Percentiles rank a stretch among this genome's conserved stretches.
Conservation (phyloP, 2,797 vertebrate species). For the Poeciliopsis infans region DNA sequence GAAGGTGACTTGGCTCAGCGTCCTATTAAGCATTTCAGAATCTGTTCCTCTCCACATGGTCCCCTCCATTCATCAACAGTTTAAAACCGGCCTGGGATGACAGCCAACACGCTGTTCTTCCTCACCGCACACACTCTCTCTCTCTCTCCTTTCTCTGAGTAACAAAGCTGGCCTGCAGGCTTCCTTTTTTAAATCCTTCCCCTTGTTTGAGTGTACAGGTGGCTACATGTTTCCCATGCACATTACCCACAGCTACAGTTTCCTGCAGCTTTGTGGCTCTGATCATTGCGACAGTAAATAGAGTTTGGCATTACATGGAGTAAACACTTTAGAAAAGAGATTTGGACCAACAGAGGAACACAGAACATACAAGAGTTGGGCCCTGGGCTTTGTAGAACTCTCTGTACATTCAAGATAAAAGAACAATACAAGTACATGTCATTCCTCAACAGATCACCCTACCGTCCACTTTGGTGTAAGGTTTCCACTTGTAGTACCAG, state of each 20-base stretch:
- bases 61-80: conserved; percentile 70
- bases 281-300: conserved; percentile 53
- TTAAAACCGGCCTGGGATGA: conserved; percentile 64
- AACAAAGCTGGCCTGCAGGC: conserved; percentile 69
- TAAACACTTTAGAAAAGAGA: conserved; percentile 47
- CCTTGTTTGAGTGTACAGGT: conserved; percentile 70
- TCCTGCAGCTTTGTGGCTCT: conserved; percentile 59
- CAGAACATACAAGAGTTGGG: conserved; percentile 19
- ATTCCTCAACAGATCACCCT: conserved; percentile 40
- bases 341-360: conserved; percentile 12
- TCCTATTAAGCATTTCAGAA: conserved; percentile 65
- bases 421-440: conserved; percentile 11
- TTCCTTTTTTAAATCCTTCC: conserved; percentile 66
- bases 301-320: conserved; percentile 43
- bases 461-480: conserved; percentile 97
- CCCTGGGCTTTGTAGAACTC: conserved; percentile 22
- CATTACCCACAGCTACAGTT: conserved; percentile 61
- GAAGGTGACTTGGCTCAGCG: conserved; percentile 68
- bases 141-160: conserved; percentile 37
- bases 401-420: conserved; percentile 2
- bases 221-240: conserved; percentile 73
- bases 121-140: conserved; percentile 24
- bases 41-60: conserved; percentile 67
- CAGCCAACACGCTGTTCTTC: conserved; percentile 62
- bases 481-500: conserved; percentile 99